These are phyloP conservation scores for Nasonia vitripennis DNA, from an alignment of 1,140 invertebrate genomes.

Conservation along the genomic window DNA sequence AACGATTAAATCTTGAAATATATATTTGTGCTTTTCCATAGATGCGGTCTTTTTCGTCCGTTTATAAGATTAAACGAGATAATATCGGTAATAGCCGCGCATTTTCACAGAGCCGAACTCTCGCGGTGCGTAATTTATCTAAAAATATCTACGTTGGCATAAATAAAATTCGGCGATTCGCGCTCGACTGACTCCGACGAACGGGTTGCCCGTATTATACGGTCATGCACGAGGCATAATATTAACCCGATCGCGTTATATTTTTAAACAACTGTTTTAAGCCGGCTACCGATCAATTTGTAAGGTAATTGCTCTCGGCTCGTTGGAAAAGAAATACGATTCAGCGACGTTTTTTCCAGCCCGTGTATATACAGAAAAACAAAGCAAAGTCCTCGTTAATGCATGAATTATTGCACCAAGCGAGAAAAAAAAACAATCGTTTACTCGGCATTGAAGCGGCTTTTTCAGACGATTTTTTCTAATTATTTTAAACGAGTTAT, in stretches of 20 bases:
- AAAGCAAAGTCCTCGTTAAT: background rate
- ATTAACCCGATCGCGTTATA: background rate
- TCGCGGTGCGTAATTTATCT: background rate
- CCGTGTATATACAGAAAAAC: background rate
- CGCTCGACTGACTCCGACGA: background rate
- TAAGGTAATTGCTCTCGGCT: background rate
- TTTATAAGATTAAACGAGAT: too few relatives aligned
- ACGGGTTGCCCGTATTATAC: background rate
- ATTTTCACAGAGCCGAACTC: background rate
- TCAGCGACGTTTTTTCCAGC: background rate
- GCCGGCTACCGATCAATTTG: background rate
- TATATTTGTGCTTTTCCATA: background rate
- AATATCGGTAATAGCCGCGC: too few relatives aligned
- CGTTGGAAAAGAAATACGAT: background rate
- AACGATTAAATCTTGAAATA: conserved; percentile 6
- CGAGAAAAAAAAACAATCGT: background rate
- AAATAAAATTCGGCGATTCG: background rate
- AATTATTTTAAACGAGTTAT: conserved; percentile 2
- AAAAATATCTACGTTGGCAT: background rate
- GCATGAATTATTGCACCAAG: background rate
- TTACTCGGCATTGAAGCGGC: background rate
- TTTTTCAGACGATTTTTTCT: background rate
- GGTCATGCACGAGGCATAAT: background rate
- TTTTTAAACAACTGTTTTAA: background rate
- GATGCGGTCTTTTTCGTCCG: too few relatives aligned